Evolutionary conservation across 23 tunicate genomes (phyloP).

Genomic region (Diplosoma virens): DNA sequence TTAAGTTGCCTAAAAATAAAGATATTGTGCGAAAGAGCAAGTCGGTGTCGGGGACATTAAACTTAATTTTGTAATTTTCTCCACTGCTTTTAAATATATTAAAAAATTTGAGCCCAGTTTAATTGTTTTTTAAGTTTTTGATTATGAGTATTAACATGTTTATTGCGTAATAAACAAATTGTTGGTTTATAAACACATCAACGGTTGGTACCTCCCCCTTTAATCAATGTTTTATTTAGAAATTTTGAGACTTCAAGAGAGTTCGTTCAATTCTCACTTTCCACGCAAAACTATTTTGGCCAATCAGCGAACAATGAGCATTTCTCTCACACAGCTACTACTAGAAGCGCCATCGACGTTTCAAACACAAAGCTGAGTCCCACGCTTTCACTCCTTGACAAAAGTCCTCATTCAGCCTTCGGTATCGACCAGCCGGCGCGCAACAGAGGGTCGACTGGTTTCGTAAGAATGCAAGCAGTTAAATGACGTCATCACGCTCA

Average conservation of each 20-base stretch:
- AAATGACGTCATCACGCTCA: slow-evolving; percentile 11
- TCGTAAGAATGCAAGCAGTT: slow-evolving; percentile 65
- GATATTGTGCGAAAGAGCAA: too few relatives aligned
- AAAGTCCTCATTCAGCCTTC: slow-evolving; percentile 26
- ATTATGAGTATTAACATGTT: too few relatives aligned
- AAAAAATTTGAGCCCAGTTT: too few relatives aligned
- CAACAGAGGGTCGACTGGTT: slow-evolving; percentile 31
- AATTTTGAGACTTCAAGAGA: slow-evolving; percentile 82
- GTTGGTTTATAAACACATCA: too few relatives aligned
- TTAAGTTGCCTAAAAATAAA: too few relatives aligned
- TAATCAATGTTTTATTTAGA: slow-evolving; percentile 12
- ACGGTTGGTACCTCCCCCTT: too few relatives aligned
- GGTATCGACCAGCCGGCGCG: slow-evolving; percentile 18
- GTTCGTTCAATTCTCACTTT: slow-evolving; percentile 68
- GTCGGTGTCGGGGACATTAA: too few relatives aligned
- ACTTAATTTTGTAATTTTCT: too few relatives aligned
- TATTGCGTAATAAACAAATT: too few relatives aligned
- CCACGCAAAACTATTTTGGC: slow-evolving; percentile 47
- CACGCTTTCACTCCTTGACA: slow-evolving; percentile 21
- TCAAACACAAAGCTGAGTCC: not conserved
- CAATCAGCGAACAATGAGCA: slow-evolving; percentile 8
- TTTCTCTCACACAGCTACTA: too few relatives aligned
- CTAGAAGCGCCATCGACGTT: not conserved
- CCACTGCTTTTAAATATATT: too few relatives aligned
- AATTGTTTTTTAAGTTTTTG: too few relatives aligned